phyloP scores from a whole-genome alignment of 92 coral and sea anemone species.

The Hydrozoanthus gracilis region DNA sequence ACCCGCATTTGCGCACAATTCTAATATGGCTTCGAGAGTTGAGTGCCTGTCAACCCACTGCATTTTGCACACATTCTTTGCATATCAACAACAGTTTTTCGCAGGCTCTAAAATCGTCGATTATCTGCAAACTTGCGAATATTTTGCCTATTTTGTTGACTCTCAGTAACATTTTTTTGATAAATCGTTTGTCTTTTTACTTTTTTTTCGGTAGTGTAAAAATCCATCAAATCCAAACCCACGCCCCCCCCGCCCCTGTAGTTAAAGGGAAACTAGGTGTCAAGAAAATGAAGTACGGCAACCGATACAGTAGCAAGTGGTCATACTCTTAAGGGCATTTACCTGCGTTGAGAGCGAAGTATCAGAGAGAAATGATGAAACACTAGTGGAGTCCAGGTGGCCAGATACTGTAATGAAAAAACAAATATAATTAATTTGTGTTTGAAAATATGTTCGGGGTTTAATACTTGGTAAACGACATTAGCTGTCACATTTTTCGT shows the following conservation, averaged over 20 bases:
- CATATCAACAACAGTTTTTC: too few relatives aligned
- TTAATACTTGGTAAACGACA: too few relatives aligned
- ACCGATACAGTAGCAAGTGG: neutral
- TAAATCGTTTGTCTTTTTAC: neutral
- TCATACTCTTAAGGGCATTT: neutral
- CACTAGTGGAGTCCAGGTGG: constrained; percentile 70
- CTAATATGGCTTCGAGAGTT: too few relatives aligned
- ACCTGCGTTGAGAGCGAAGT: constrained; percentile 74
- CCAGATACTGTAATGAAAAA: constrained; percentile 49
- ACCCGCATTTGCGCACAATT: too few relatives aligned
- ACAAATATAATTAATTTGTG: neutral
- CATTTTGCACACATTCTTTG: too few relatives aligned
- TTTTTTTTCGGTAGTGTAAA: too few relatives aligned
- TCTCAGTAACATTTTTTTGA: too few relatives aligned
- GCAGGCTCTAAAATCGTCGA: too few relatives aligned
- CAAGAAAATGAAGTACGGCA: neutral
- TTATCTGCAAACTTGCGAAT: too few relatives aligned
- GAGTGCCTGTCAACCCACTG: too few relatives aligned
- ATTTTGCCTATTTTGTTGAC: too few relatives aligned
- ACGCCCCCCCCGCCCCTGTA: neutral
- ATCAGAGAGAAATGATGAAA: constrained; percentile 72
- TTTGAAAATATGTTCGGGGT: too few relatives aligned
- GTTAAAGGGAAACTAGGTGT: neutral
- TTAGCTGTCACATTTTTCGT: neutral
- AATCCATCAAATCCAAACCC: neutral